A percentile compares a stretch with the other conserved stretches of the same genome.
phyloP scores from a whole-genome alignment of 2,888 invertebrate species.

The Lampropteryx suffumata region DNA sequence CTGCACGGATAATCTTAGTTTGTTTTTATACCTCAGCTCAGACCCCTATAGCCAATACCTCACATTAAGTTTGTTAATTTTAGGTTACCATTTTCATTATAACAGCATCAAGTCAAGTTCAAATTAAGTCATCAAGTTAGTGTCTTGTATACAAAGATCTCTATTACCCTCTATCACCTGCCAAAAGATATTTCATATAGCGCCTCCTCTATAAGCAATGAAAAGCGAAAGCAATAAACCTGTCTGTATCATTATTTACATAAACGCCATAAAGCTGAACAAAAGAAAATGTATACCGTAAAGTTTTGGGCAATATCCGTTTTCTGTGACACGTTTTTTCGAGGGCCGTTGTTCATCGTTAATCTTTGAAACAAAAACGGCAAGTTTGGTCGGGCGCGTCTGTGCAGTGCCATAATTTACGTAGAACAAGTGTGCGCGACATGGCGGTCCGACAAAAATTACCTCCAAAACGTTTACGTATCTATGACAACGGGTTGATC shows the following conservation, averaged over 20 bases:
- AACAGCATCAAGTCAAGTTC: too few species aligned
- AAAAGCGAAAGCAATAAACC: constrained; percentile 51
- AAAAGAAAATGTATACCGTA: constrained; percentile 72
- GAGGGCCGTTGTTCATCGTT: constrained; percentile 78
- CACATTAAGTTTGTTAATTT: too few species aligned
- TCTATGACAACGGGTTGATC: constrained; percentile 21
- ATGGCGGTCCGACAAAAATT: constrained; percentile 59
- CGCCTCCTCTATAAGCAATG: constrained; percentile 12
- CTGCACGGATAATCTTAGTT: too few species aligned
- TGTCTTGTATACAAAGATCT: too few species aligned
- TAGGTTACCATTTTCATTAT: too few species aligned
- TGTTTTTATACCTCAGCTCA: too few species aligned
- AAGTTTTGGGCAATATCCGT: constrained; percentile 74
- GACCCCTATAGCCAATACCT: too few species aligned
- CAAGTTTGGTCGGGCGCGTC: constrained; percentile 69
- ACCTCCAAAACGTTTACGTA: constrained; percentile 39
- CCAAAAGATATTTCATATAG: constrained; percentile 2
- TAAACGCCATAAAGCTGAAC: constrained; percentile 64
- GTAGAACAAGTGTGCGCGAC: constrained; percentile 71
- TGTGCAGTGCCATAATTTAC: constrained; percentile 67
- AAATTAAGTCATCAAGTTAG: too few species aligned
- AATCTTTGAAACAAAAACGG: constrained; percentile 80
- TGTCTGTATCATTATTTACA: constrained; percentile 65
- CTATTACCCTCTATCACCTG: too few species aligned
- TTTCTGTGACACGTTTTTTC: constrained; percentile 77